These are phyloP conservation scores for Sceloporus tristichus DNA, from an alignment of 2,113 vertebrate species.

Conservation along the genomic window DNA sequence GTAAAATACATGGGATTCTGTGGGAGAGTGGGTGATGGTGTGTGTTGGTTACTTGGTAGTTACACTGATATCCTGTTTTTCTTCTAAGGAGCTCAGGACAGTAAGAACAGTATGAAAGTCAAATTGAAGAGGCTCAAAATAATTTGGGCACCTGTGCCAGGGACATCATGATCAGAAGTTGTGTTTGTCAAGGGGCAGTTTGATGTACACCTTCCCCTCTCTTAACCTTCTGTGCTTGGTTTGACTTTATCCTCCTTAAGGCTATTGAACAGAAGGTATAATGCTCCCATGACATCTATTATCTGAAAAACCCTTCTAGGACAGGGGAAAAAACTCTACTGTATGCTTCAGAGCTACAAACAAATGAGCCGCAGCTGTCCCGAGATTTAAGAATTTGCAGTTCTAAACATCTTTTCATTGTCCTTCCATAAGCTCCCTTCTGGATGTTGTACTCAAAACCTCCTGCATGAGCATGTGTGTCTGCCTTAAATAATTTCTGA, in stretches of 20 bases:
- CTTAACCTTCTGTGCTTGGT: not conserved
- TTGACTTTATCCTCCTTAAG: constrained; percentile 1
- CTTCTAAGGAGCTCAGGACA: not conserved
- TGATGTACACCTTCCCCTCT: not conserved
- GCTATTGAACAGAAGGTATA: constrained; percentile 29
- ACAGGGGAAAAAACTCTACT: not conserved
- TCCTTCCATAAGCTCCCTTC: not conserved
- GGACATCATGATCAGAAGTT: not conserved
- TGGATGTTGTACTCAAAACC: not conserved
- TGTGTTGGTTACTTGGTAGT: too few species aligned
- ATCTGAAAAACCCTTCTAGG: not conserved
- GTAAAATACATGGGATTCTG: too few species aligned
- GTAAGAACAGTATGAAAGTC: not conserved
- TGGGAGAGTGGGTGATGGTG: too few species aligned
- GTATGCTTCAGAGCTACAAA: constrained; percentile 14
- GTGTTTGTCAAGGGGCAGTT: not conserved
- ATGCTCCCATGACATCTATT: constrained; percentile 29
- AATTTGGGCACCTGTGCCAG: not conserved
- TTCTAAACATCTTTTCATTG: not conserved
- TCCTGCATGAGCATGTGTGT: not conserved
- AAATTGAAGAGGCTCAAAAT: not conserved
- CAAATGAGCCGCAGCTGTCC: not conserved
- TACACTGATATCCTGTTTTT: not conserved
- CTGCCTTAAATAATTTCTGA: too few species aligned
- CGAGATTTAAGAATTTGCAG: not conserved